Percentiles rank a stretch among this genome's conserved stretches.
Conservation (phyloP, 2,888 invertebrate species). For the Yponomeuta evonymella region DNA sequence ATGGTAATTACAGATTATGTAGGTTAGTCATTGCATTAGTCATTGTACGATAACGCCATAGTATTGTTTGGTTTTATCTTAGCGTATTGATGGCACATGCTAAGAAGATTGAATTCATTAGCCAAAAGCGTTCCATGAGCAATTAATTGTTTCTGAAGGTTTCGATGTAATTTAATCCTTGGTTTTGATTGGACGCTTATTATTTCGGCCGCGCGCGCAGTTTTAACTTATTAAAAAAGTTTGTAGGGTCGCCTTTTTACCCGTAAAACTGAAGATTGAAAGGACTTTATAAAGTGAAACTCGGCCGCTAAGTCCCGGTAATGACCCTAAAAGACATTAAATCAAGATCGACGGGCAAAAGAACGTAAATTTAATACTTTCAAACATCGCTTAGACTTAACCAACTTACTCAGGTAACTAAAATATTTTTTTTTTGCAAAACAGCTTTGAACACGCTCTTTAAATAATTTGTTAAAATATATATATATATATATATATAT, state of each 20-base stretch:
- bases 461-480: too few relatives aligned
- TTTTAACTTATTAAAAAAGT: not conserved
- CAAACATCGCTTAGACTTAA: not conserved
- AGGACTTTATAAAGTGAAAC: not conserved
- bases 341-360: not conserved
- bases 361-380: not conserved
- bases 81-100: too few relatives aligned
- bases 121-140: not conserved
- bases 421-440: too few relatives aligned
- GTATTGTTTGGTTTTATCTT: too few relatives aligned
- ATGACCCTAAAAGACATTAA: not conserved
- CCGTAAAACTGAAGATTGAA: not conserved
- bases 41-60: too few relatives aligned
- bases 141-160: not conserved
- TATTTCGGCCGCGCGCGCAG: not conserved
- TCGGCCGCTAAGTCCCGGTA: not conserved
- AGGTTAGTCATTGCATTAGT: too few relatives aligned
- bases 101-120: too few relatives aligned
- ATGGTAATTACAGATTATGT: too few relatives aligned
- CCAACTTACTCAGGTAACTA: not conserved
- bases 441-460: too few relatives aligned
- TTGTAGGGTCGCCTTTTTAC: not conserved
- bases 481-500: too few relatives aligned
- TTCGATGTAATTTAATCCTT: not conserved
- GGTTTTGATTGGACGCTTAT: not conserved